Base-by-base conservation (phyloP, 1,140 invertebrate species). In the Hyles euphorbiae region DNA sequence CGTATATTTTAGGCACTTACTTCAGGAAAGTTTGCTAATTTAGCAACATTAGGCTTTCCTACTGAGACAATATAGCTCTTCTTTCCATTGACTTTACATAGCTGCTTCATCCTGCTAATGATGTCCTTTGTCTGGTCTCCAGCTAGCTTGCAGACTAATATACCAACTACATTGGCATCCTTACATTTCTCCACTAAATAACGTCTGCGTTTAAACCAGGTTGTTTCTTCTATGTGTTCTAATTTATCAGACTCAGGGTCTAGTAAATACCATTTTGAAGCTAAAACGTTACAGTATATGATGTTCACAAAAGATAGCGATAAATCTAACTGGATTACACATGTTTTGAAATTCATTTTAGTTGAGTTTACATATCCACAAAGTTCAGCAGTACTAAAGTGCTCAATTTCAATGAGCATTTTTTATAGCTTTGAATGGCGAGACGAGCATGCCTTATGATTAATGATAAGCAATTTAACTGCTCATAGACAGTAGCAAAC, bases 11-110 rank as follows among this genome's bases (percentile, higher is more conserved):
- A 47, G 5, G 49, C 12, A 52, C 53, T 81, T 84, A 95, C 94
- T 90, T 98, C 96, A 55, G 94, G 92, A 87, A 98, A 97, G 89
- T 99, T 99, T 0, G 97, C 97, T 57, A 99, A 86, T 88, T 99
- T 99, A 1, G 95, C 93, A 47, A 95, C 93, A 91, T 97, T 98
- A 11, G 97, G 94, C 88, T 97, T 97, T 3, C 97, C 97, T 55
- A 99, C 94, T 36, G 95, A 95, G 49, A 99, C 93, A n/a, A 96
- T 94, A 73, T 98, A 98, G 55, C 92, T 93, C 74, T 96, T 97
- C 78, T 97, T 97, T 0, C 94, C 94, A 45, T 93, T 93, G 45
- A 89, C 80, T 73, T 93, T 94, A 1, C 96, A 91, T 36, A 96
- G 87, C 45, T 90, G 78, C 83, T 96, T 96, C 49, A 98, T 82